Evolutionary conservation across 2,888 invertebrate species (phyloP), one percentile per base, ranked within the genome.

Genomic region (Metellina segmentata): DNA sequence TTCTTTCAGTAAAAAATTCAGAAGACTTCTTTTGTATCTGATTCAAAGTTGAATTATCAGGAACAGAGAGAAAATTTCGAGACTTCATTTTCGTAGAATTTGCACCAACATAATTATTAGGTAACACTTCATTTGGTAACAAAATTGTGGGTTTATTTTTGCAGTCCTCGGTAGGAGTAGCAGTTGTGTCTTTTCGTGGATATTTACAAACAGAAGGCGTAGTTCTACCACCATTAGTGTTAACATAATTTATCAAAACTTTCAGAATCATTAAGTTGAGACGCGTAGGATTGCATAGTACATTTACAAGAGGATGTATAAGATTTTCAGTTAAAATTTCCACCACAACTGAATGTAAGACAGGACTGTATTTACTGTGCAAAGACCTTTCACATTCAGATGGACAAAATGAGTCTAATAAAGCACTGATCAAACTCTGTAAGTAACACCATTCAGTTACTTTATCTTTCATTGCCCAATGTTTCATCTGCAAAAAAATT

Each of bases 281-380:
- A 78, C 90, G 93, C 61, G 87, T 52, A 48, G 94, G 94, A 91
- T 94, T 92, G 52, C 93, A 92, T 19, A 94, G 71, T 71, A 93
- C 78, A 77, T 93, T 92, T 71, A 94, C 87, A 48, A 94, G 79
- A 9, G 94, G 93, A 70, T 93, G 85, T 20, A 94, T 83, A n/a
- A 94, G 90, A 69, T 93, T 83, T 74, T 90, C 81, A 61, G 93
- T 90, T 85, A 93, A 89, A 53, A 93, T 92, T 85, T 93, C 93
- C 9, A 89, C 88, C 8, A 93, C 75, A 20, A 92, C 52, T 52
- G 79, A 72, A 88, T 90, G 92, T 9, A 91, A 34, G 11, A 93
- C 52, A 75, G 90, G 89, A 75, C 88, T 82, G 6, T 48, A 51
- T 74, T 90, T 82, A 69, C 90, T 85, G 72, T 74, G 87, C 74